Conservation (phyloP, 2,113 vertebrate species). For the Phylloscopus whistleri region DNA sequence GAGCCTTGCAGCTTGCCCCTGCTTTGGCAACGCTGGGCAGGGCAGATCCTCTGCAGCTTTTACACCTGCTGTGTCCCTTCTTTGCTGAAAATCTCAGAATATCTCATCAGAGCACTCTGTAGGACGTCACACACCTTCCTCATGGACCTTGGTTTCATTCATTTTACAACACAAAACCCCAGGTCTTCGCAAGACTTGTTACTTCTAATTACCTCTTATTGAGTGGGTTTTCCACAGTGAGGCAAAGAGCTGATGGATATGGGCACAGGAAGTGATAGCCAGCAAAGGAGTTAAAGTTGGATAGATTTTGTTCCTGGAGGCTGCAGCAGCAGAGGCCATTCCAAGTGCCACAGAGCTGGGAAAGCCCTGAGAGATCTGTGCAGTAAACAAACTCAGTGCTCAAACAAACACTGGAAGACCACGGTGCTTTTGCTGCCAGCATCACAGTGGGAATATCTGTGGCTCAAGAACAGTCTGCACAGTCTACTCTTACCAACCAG, state of each 20-base stretch:
- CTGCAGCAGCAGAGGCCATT: neutral
- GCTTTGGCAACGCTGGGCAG: neutral
- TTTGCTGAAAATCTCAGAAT: neutral
- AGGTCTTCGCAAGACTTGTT: neutral
- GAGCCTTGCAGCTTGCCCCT: neutral
- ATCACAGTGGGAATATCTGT: neutral
- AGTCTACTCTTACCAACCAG: neutral
- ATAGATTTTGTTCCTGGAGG: neutral
- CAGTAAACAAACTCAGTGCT: neutral
- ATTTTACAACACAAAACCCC: neutral
- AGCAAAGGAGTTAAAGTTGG: neutral
- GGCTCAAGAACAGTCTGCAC: neutral
- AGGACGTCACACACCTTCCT: neutral
- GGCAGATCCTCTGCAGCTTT: neutral
- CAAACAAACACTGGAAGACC: neutral
- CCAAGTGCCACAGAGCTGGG: neutral
- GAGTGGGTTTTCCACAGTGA: neutral
- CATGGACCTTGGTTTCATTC: neutral
- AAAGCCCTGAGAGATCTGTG: neutral
- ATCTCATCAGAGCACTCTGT: rapidly evolving
- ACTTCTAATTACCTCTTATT: neutral
- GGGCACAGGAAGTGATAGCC: neutral
- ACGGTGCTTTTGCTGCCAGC: neutral
- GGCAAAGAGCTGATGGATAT: neutral
- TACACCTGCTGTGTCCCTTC: neutral